A percentile compares a stretch with the other conserved stretches of the same genome.
Conservation (phyloP, 1,140 invertebrate species). For the Papilio polyxenes region DNA sequence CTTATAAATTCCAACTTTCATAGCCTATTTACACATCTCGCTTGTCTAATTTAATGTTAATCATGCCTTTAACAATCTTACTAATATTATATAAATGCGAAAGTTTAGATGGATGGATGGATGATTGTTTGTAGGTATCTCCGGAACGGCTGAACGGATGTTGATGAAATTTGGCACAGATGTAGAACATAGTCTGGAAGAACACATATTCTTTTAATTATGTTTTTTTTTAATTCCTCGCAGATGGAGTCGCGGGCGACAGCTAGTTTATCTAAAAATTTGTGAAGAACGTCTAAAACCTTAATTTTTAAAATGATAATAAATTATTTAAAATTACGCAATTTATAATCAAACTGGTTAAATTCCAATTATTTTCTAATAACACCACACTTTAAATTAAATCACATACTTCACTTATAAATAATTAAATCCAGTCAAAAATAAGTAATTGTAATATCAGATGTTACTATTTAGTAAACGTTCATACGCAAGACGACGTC, state of each 20-base stretch:
- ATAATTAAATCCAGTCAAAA: neutral
- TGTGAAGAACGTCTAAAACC: neutral
- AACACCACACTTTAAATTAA: neutral
- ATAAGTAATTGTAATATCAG: neutral
- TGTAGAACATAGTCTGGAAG: too few relatives aligned
- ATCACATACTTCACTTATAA: neutral
- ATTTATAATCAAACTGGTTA: neutral
- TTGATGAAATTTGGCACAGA: too few relatives aligned
- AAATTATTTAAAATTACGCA: neutral
- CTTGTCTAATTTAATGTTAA: too few relatives aligned
- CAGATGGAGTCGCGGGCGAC: too few relatives aligned
- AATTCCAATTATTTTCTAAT: slow-evolving; percentile 1
- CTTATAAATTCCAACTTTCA: too few relatives aligned
- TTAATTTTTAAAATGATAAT: neutral
- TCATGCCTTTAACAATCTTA: neutral
- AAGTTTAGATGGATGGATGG: too few relatives aligned
- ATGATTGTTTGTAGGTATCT: too few relatives aligned
- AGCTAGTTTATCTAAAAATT: neutral
- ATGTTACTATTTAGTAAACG: neutral
- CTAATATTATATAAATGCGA: neutral
- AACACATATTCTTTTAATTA: too few relatives aligned
- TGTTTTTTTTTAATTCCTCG: too few relatives aligned
- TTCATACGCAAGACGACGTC: neutral
- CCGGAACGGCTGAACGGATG: too few relatives aligned
- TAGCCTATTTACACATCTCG: too few relatives aligned